A percentile compares a stretch with the other conserved stretches of the same genome.
phyloP scores from a whole-genome alignment of 1,140 invertebrate genomes.

The Nephotettix cincticeps region DNA sequence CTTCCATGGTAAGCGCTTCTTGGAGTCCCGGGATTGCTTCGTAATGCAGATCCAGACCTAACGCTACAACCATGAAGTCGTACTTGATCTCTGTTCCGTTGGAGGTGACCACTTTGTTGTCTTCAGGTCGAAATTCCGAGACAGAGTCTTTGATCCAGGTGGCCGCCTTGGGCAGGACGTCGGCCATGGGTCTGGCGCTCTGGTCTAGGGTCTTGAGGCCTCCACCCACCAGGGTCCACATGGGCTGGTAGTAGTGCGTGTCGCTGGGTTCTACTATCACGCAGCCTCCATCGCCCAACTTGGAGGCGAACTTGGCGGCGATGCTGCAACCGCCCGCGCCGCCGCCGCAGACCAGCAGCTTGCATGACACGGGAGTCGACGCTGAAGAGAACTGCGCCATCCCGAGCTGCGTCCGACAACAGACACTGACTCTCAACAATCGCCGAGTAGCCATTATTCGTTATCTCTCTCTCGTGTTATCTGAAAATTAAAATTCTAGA shows the following conservation, averaged over 20 bases:
- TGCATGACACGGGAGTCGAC: conserved; percentile 53
- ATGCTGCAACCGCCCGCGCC: conserved; percentile 89
- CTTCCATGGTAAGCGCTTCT: conserved; percentile 68
- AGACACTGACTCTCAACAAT: too few species aligned
- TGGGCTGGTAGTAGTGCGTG: conserved; percentile 94
- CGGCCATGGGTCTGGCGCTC: conserved; percentile 61
- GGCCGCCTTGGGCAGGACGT: conserved; percentile 73
- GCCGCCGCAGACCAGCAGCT: conserved; percentile 88
- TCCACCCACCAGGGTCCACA: conserved; percentile 93
- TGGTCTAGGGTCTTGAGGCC: conserved; percentile 73
- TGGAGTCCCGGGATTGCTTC: conserved; percentile 82
- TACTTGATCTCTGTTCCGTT: conserved; percentile 75
- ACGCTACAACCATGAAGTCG: conserved; percentile 78
- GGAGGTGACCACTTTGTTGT: conserved; percentile 67
- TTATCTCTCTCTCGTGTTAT: too few species aligned
- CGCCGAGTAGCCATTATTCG: background rate
- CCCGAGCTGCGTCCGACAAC: background rate
- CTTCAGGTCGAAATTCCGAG: conserved; percentile 67
- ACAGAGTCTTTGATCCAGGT: conserved; percentile 80
- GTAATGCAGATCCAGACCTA: conserved; percentile 81
- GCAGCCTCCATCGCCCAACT: conserved; percentile 66
- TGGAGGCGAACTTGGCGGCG: conserved; percentile 78
- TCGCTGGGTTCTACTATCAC: conserved; percentile 83
- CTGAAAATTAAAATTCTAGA: too few species aligned
- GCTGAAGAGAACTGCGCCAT: background rate